phyloP scores from a whole-genome alignment of 2,888 invertebrate genomes.

The Rhaphigaster nebulosa region DNA sequence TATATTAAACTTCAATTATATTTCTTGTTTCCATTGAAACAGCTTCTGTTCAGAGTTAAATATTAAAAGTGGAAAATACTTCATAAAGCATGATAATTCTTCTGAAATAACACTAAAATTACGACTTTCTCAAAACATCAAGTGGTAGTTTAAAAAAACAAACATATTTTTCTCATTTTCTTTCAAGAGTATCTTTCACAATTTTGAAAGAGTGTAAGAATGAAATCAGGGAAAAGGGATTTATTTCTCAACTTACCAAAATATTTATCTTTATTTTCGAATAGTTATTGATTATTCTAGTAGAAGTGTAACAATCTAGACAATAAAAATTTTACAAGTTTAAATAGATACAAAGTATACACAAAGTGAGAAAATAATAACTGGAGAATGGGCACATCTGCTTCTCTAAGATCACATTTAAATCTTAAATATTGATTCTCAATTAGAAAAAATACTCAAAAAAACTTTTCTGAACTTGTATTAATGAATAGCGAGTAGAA shows the following conservation, averaged over 20 bases:
- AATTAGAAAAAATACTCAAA: too few relatives aligned
- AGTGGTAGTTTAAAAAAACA: neutral
- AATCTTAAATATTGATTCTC: too few relatives aligned
- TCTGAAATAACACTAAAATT: too few relatives aligned
- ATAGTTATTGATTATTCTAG: neutral
- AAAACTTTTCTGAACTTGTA: too few relatives aligned
- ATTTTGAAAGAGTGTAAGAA: neutral
- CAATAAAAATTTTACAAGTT: too few relatives aligned
- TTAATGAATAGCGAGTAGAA: too few relatives aligned
- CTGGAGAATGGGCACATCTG: too few relatives aligned
- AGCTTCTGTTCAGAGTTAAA: neutral
- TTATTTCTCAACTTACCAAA: neutral
- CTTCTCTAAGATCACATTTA: too few relatives aligned
- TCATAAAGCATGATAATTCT: neutral
- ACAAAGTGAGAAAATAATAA: too few relatives aligned
- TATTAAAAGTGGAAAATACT: neutral
- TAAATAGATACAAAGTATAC: too few relatives aligned
- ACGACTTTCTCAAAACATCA: neutral
- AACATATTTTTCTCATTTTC: neutral
- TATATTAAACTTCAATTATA: neutral
- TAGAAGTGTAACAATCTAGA: neutral
- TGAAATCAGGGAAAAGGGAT: neutral
- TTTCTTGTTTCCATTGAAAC: neutral
- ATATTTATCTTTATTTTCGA: too few relatives aligned
- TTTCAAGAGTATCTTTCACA: neutral